Conservation (phyloP, 1,140 invertebrate species). For the Hyles vespertilio region DNA sequence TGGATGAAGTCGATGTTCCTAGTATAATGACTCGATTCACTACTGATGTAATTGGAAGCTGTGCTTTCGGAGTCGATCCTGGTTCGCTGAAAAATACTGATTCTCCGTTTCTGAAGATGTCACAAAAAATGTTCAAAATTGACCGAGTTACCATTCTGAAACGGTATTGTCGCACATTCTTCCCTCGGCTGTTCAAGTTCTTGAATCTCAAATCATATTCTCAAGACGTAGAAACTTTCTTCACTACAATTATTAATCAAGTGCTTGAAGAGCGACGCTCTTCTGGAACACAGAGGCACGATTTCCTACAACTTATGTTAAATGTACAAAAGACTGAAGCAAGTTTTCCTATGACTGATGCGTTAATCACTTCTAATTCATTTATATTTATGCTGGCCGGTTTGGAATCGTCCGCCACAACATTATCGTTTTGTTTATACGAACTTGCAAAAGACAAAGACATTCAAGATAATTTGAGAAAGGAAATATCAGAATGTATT, state of each 20-base stretch:
- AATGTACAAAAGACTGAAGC: conserved; percentile 56
- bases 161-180: conserved; percentile 60
- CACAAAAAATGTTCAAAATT: conserved; percentile 61
- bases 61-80: conserved; percentile 64
- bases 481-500: conserved; percentile 70
- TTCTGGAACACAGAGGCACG: conserved; percentile 43
- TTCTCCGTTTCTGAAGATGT: conserved; percentile 65
- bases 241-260: conserved; percentile 58
- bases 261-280: conserved; percentile 51
- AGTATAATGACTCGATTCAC: conserved; percentile 58
- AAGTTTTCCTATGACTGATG: conserved; percentile 61
- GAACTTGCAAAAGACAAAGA: conserved; percentile 76
- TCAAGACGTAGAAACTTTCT: conserved; percentile 56
- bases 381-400: conserved; percentile 77
- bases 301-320: conserved; percentile 65
- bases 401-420: conserved; percentile 77
- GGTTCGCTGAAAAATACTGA: conserved; percentile 53
- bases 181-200: conserved; percentile 56
- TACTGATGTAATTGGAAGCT: conserved; percentile 67
- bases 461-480: conserved; percentile 72
- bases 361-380: conserved; percentile 70
- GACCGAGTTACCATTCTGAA: conserved; percentile 54
- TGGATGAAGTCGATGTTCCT: conserved; percentile 50
- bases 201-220: conserved; percentile 62
- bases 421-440: conserved; percentile 74